A percentile compares a stretch with the other conserved stretches of the same genome.
Conservation (phyloP, 2,888 invertebrate genomes). For the Willowsia nigromaculata region DNA sequence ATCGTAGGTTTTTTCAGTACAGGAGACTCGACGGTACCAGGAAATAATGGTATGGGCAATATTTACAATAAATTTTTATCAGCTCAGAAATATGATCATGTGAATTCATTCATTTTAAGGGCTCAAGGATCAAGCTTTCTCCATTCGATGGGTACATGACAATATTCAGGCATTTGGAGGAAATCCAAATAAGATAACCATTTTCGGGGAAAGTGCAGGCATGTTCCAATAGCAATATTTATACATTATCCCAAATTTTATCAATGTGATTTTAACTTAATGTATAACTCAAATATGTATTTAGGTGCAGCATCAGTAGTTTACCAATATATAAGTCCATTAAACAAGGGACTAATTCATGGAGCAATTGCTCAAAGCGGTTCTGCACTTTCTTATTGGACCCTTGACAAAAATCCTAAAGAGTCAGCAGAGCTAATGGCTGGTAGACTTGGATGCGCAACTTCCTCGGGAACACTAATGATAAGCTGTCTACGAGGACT, state of each 20-base stretch:
- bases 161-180: slow-evolving; percentile 26
- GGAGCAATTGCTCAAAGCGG: slow-evolving; percentile 61
- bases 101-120: not conserved
- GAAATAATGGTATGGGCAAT: not conserved
- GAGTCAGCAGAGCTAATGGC: slow-evolving; percentile 8
- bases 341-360: slow-evolving; percentile 46
- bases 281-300: no score
- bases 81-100: not conserved
- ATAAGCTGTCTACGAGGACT: not conserved
- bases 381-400: slow-evolving; percentile 16
- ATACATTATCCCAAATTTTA: not conserved
- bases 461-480: not conserved
- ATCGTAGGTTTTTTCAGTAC: not conserved
- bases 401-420: not conserved
- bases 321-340: slow-evolving; percentile 38
- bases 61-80: no score
- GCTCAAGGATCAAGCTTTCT: not conserved
- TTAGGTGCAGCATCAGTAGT: slow-evolving; percentile 44
- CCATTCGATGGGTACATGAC: slow-evolving; percentile 18
- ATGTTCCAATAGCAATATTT: not conserved
- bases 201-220: slow-evolving; percentile 52
- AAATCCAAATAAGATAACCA: not conserved
- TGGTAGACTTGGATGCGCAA: slow-evolving; percentile 10
- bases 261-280: not conserved
- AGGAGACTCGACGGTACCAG: not conserved